Conservation (phyloP, 2,797 vertebrate species). For the Morus bassanus region DNA sequence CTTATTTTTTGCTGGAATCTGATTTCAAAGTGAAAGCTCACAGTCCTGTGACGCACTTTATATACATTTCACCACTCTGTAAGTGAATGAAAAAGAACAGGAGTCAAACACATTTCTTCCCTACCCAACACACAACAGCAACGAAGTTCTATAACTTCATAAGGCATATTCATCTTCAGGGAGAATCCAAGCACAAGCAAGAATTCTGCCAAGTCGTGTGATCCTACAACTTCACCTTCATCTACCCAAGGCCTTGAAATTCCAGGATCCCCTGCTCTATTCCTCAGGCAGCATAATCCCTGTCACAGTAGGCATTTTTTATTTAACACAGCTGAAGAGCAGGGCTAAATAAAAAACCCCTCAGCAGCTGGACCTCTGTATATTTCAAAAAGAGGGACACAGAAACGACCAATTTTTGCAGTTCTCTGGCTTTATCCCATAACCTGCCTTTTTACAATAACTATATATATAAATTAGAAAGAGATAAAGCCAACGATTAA, state of each 20-base stretch:
- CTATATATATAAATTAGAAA: constrained; percentile 42
- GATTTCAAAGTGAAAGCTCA: neutral
- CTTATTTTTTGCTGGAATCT: neutral
- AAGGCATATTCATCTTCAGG: constrained; percentile 61
- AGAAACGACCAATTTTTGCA: neutral
- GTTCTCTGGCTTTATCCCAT: constrained; percentile 54
- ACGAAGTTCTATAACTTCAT: constrained; percentile 30
- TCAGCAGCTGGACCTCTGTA: neutral
- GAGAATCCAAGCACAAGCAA: constrained; percentile 36
- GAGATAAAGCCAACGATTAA: constrained; percentile 39
- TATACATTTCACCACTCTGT: neutral
- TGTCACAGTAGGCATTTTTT: neutral
- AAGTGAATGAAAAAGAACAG: neutral
- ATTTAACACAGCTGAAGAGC: neutral
- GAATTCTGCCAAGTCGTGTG: neutral
- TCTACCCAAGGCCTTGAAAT: neutral
- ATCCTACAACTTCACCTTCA: neutral
- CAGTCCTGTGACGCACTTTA: neutral
- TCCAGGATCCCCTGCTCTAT: neutral
- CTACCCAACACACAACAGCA: neutral
- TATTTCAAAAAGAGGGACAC: constrained; percentile 7
- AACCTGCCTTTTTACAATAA: constrained; percentile 19
- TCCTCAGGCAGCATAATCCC: neutral
- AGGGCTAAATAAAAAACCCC: neutral
- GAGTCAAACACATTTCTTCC: neutral